Conservation (phyloP, 2,888 invertebrate species). For the Lydus trimaculatus region DNA sequence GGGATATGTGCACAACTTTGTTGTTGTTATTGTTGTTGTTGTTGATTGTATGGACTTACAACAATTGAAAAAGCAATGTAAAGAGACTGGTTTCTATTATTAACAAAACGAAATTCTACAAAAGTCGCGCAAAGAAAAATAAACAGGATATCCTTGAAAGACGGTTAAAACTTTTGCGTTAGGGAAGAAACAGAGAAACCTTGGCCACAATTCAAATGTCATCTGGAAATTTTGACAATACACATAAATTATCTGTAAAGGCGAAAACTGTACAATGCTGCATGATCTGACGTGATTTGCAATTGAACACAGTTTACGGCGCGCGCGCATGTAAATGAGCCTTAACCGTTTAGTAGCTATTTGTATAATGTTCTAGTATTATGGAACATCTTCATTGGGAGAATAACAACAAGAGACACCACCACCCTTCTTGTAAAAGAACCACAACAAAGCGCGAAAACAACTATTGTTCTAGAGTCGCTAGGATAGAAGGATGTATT, state of each 20-base stretch:
- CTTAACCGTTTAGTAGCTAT: too few relatives aligned
- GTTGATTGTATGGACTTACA: too few relatives aligned
- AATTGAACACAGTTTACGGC: too few relatives aligned
- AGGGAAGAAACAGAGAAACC: neutral
- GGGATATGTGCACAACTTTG: neutral
- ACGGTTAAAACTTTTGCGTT: neutral
- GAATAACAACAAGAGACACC: neutral
- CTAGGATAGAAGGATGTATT: neutral
- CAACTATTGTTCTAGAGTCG: neutral
- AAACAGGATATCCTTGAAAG: constrained; percentile 3
- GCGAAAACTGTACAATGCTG: neutral
- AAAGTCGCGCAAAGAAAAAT: neutral
- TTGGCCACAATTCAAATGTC: constrained; percentile 6
- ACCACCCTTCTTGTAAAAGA: neutral
- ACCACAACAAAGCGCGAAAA: neutral
- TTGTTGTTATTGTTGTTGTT: neutral
- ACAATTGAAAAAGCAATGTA: neutral
- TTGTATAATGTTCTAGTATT: too few relatives aligned
- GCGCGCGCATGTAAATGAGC: too few relatives aligned
- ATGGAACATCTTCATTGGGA: too few relatives aligned
- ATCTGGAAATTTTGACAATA: neutral
- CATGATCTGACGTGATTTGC: too few relatives aligned
- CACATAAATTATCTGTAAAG: neutral
- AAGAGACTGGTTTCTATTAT: neutral
- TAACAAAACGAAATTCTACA: neutral